Evolutionary conservation across 2,797 vertebrate genomes (phyloP).

Genomic region (Rhadinocentrus ornatus): DNA sequence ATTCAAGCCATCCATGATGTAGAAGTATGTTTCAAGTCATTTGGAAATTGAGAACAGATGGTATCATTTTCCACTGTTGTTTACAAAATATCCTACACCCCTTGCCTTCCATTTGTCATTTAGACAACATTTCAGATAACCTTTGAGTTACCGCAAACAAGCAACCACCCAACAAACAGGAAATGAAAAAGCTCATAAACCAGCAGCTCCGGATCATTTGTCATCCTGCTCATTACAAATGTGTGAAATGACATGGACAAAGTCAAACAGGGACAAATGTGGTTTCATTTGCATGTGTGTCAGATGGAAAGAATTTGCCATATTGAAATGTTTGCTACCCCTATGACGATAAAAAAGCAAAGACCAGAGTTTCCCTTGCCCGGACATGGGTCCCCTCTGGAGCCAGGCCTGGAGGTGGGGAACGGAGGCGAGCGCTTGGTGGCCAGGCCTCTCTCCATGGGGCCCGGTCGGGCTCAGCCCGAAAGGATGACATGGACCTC

Average conservation of each 20-base stretch:
- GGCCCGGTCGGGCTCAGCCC: too few relatives aligned
- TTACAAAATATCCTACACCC: constrained; percentile 18
- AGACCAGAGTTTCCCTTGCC: too few relatives aligned
- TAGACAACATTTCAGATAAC: constrained; percentile 40
- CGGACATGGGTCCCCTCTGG: too few relatives aligned
- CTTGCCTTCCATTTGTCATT: constrained; percentile 34
- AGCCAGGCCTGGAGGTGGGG: too few relatives aligned
- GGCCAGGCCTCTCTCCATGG: too few relatives aligned
- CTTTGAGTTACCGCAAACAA: constrained; percentile 27
- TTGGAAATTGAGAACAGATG: constrained; percentile 33
- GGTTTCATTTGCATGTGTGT: neutral
- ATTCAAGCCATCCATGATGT: constrained; percentile 7
- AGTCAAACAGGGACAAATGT: constrained; percentile 6
- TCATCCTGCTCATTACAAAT: constrained; percentile 75
- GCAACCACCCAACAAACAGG: constrained; percentile 16
- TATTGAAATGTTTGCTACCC: too few relatives aligned
- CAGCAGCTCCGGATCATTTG: constrained; percentile 21
- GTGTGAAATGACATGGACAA: constrained; percentile 35
- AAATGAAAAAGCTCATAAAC: constrained; percentile 36
- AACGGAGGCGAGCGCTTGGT: too few relatives aligned
- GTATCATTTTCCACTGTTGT: constrained; percentile 42
- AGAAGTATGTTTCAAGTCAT: constrained; percentile 14
- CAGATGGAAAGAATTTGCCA: neutral
- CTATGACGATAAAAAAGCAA: too few relatives aligned
- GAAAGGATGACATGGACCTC: too few relatives aligned